Conservation (phyloP, 2,797 vertebrate species). For the Thalassophryne amazonica region DNA sequence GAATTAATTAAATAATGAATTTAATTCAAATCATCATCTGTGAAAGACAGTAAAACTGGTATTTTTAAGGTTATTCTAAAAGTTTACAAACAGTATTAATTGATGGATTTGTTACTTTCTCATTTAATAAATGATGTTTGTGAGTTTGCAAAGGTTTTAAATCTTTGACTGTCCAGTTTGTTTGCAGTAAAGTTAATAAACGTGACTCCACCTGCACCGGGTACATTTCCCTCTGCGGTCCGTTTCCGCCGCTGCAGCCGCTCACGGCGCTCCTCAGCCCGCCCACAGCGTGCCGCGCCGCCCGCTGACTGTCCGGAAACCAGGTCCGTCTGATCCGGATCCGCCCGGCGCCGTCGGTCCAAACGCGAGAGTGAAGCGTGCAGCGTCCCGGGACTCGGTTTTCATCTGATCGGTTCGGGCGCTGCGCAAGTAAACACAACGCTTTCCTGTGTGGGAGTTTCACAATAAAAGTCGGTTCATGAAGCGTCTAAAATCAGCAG, state of each 20-base stretch:
- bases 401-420: conserved; percentile 18
- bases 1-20: no score
- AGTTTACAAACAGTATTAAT: no score
- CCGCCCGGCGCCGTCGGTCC: no score
- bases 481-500: not conserved
- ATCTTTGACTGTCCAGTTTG: no score
- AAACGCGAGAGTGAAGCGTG: no score
- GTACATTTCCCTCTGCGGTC: conserved; percentile 32
- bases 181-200: no score
- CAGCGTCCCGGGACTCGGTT: conserved; percentile 3
- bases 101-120: no score
- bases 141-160: no score
- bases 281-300: not conserved
- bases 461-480: conserved; percentile 19
- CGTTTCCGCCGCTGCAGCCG: conserved; percentile 6
- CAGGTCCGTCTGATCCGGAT: not conserved
- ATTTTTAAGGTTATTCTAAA: no score
- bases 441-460: conserved; percentile 1
- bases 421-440: not conserved
- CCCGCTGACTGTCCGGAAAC: conserved; percentile 1
- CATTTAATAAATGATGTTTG: no score
- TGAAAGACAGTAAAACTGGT: no score
- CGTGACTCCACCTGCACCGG: conserved; percentile 42
- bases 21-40: no score
- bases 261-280: not conserved